These are phyloP conservation scores for Mayetiola destructor DNA, from an alignment of 2,888 invertebrate species.

Conservation along the genomic window DNA sequence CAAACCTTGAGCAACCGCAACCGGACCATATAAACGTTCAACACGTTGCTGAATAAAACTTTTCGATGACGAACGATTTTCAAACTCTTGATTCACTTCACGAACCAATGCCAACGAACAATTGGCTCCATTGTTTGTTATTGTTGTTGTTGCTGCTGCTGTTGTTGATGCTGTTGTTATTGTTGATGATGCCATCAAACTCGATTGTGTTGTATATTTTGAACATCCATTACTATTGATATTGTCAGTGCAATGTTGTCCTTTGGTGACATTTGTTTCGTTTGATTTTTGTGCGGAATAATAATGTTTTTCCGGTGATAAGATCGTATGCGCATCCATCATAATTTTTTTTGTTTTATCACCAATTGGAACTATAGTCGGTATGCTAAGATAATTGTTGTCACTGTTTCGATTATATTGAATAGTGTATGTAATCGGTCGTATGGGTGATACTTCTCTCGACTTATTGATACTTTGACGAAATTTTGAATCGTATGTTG, in stretches of 20 bases:
- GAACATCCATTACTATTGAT: slow-evolving; percentile 14
- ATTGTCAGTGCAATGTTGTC: slow-evolving; percentile 19
- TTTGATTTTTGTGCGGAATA: slow-evolving; percentile 1
- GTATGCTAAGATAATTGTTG: slow-evolving; percentile 43
- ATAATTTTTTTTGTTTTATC: slow-evolving; percentile 12
- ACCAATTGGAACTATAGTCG: slow-evolving; percentile 23
- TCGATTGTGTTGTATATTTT: slow-evolving; percentile 15
- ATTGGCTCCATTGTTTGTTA: slow-evolving; percentile 19
- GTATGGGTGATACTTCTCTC: slow-evolving; percentile 54
- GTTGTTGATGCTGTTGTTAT: too few species aligned
- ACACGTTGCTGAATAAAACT: slow-evolving; percentile 81
- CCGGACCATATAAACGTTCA: slow-evolving; percentile 75
- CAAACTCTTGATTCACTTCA: slow-evolving; percentile 16
- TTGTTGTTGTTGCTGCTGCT: slow-evolving; percentile 9
- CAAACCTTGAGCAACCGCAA: slow-evolving; percentile 72
- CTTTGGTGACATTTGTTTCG: slow-evolving; percentile 8
- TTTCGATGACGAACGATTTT: slow-evolving; percentile 42
- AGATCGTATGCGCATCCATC: slow-evolving; percentile 18
- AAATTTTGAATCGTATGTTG: slow-evolving; percentile 70
- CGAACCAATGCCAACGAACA: slow-evolving; percentile 22
- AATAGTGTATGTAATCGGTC: slow-evolving; percentile 38
- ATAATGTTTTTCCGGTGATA: slow-evolving; percentile 15
- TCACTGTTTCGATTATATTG: slow-evolving; percentile 37
- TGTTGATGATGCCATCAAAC: slow-evolving; percentile 14
- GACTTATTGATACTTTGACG: slow-evolving; percentile 59